These are phyloP conservation scores for Mungos mungo DNA, from an alignment of 2,113 vertebrate species.

Conservation along the genomic window DNA sequence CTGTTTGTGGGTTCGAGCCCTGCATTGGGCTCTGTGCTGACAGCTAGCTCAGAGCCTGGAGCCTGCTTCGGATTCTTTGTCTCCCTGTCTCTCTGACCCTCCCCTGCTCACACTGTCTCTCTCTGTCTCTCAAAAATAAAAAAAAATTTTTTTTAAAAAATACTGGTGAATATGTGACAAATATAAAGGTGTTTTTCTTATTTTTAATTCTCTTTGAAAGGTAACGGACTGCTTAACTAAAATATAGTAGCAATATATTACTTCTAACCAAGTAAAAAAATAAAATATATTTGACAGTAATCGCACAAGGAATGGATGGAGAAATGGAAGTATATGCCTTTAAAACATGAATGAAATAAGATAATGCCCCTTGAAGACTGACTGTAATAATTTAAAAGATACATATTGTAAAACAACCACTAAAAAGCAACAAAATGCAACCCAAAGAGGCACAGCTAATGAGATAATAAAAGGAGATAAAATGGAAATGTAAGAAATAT, in stretches of 20 bases:
- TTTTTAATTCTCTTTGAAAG: slow-evolving; percentile 28
- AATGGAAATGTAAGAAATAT: background rate
- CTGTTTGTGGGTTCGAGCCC: too few species aligned
- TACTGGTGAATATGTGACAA: slow-evolving; percentile 24
- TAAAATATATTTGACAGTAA: background rate
- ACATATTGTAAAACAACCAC: background rate
- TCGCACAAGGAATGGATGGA: background rate
- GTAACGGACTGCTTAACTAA: slow-evolving; percentile 14
- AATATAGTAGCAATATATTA: background rate
- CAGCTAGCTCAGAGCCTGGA: too few species aligned
- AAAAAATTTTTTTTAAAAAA: background rate
- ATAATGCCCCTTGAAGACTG: background rate
- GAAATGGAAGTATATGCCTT: background rate
- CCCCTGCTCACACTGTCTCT: too few species aligned
- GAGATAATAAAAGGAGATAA: slow-evolving; percentile 14
- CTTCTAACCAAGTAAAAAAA: slow-evolving; percentile 47
- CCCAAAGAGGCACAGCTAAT: background rate
- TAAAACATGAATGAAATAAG: background rate
- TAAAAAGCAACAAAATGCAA: background rate
- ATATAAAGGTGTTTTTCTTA: background rate
- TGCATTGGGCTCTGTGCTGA: too few species aligned
- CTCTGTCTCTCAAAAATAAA: too few species aligned
- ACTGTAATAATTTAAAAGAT: slow-evolving; percentile 16
- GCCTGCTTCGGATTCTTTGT: too few species aligned
- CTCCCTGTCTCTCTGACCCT: too few species aligned